phyloP scores from a whole-genome alignment of 2,113 vertebrate species.

The Calcarius ornatus region DNA sequence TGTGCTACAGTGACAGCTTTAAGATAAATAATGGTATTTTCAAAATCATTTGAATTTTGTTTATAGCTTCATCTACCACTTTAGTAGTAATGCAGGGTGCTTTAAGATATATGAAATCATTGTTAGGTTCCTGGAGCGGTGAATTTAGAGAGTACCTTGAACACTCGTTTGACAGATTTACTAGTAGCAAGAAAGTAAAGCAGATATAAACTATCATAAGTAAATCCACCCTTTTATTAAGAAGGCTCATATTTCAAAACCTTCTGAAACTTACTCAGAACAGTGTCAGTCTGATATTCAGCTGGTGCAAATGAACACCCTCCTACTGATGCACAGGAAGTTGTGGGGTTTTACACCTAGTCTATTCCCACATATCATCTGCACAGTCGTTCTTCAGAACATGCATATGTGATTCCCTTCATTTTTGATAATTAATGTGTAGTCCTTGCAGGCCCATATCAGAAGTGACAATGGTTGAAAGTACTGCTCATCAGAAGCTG shows the following conservation, averaged over 20 bases:
- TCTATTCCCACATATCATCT: not conserved
- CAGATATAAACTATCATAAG: not conserved
- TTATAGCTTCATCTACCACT: slow-evolving; percentile 8
- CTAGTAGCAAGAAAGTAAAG: not conserved
- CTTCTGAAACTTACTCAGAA: not conserved
- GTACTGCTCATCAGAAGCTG: not conserved
- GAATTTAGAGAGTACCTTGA: not conserved
- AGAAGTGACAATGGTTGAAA: not conserved
- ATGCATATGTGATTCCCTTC: not conserved
- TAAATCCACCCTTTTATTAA: not conserved
- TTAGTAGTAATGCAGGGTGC: not conserved
- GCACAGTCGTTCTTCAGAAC: not conserved
- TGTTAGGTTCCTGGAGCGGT: not conserved
- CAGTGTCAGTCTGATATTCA: not conserved
- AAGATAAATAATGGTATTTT: not conserved
- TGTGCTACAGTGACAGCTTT: not conserved
- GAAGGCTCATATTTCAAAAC: not conserved
- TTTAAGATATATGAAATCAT: not conserved
- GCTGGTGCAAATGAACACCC: not conserved
- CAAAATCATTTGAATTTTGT: not conserved
- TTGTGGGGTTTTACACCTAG: not conserved
- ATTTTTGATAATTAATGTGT: not conserved
- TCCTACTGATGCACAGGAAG: not conserved
- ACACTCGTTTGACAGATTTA: slow-evolving; percentile 6
- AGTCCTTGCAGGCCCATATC: not conserved